Evolutionary conservation across 2,113 vertebrate genomes (phyloP), one percentile per base, ranked within the genome.

Genomic region (Chlamydotis undulata): DNA sequence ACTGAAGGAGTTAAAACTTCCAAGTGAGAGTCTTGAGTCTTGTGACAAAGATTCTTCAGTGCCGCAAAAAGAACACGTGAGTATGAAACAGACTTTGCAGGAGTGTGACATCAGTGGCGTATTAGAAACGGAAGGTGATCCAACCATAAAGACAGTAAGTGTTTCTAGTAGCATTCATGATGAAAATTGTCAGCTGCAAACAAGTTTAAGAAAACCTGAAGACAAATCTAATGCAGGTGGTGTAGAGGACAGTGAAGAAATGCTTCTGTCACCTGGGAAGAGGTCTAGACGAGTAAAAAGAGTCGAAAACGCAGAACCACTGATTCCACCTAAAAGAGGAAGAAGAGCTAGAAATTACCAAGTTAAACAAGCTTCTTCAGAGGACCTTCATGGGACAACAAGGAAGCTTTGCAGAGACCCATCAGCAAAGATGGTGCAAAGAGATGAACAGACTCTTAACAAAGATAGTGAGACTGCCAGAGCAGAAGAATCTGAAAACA

Each of bases 301-400:
- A 55, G 33, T 4, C 47, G 89, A 87, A 60, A 75, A 41, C 8
- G 12, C 68, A 55, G 81, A 96, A 12, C 22, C 63, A 12, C n/a
- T 45, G 24, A 12, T 94, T 70, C 64, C 88, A 49, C 14, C 59
- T 16, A 97, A 60, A 83, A 87, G 92, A 82, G 82, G 60, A 43
- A 94, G 92, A 84, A 75, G 82, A 91, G 59, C n/a, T 29, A 86
- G 84, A 69, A 59, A 60, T 63, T 68, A 41, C 9, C 89, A 64
- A 64, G n/a, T 21, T 9, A 33, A 91, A 43, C 41, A 69, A n/a
- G 29, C 53, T 83, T 14, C 74, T 80, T 33, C 79, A 47, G 55
- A 49, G 64, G 12, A 65, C 4, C 17, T 28, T 74, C 28, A 0
- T 6, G 39, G 37, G 33, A 22, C 77, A 67, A 15, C 8, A 73